phyloP scores from a whole-genome alignment of 2,113 vertebrate genomes.

The Notarius quadriscutis region DNA sequence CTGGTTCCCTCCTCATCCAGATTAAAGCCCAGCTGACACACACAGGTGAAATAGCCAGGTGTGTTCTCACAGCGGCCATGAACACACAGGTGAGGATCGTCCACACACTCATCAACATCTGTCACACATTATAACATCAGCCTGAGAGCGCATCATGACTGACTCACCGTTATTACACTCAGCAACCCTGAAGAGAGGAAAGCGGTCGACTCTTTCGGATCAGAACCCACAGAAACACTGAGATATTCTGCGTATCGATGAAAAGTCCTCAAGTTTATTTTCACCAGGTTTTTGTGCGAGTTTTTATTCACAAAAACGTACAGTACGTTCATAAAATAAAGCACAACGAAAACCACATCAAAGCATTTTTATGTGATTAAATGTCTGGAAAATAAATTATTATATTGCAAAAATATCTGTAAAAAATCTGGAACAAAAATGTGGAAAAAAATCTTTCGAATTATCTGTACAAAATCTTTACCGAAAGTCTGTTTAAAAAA shows the following conservation, averaged over 20 bases:
- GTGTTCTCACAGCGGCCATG: conserved; percentile 88
- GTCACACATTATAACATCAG: conserved; percentile 24
- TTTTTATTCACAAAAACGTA: too few species aligned
- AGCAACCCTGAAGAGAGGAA: not conserved
- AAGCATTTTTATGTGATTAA: too few species aligned
- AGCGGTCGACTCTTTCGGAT: not conserved
- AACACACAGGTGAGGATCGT: conserved; percentile 76
- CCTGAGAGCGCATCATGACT: not conserved
- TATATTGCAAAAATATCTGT: not conserved
- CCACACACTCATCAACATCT: conserved; percentile 87
- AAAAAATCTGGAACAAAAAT: not conserved
- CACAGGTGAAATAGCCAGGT: conserved; percentile 85
- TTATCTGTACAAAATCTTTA: not conserved
- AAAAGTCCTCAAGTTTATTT: too few species aligned
- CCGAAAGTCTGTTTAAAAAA: too few species aligned
- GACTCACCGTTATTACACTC: not conserved
- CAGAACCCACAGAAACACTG: too few species aligned
- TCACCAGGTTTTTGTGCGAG: too few species aligned
- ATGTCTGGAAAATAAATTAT: too few species aligned
- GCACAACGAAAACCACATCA: too few species aligned
- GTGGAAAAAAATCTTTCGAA: not conserved
- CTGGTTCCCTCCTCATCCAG: conserved; percentile 77
- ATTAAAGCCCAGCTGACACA: conserved; percentile 82
- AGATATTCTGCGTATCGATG: too few species aligned
- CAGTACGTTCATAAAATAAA: too few species aligned